Conservation (phyloP, 2,888 invertebrate species). For the Lordiphosa andalusiaca region DNA sequence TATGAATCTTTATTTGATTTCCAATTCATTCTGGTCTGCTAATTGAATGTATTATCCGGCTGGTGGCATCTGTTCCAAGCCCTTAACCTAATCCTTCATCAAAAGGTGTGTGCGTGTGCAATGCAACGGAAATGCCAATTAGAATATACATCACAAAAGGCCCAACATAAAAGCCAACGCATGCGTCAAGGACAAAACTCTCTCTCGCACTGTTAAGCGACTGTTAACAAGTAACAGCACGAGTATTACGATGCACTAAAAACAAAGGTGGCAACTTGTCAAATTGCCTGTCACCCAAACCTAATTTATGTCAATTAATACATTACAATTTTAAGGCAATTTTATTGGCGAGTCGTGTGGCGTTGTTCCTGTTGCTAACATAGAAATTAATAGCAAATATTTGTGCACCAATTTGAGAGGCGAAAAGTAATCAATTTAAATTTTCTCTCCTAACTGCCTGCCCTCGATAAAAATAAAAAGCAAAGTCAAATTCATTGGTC, state of each 20-base stretch:
- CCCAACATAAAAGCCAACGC: slow-evolving; percentile 41
- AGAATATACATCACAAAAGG: slow-evolving; percentile 67
- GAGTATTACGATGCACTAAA: slow-evolving; percentile 40
- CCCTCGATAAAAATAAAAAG: slow-evolving; percentile 44
- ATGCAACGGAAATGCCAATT: slow-evolving; percentile 62
- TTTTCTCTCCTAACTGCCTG: slow-evolving; percentile 10
- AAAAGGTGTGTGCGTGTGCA: slow-evolving; percentile 18
- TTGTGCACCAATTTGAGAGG: slow-evolving; percentile 59
- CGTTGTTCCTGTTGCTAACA: slow-evolving; percentile 1
- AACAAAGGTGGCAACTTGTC: slow-evolving; percentile 50
- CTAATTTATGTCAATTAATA: slow-evolving; percentile 70
- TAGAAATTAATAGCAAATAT: slow-evolving; percentile 69
- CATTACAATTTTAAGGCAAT: slow-evolving; percentile 51
- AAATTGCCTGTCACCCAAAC: slow-evolving; percentile 40
- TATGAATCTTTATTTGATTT: too few species aligned
- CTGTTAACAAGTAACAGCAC: slow-evolving; percentile 2
- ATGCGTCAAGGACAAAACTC: slow-evolving; percentile 3
- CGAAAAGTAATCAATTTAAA: slow-evolving; percentile 60
- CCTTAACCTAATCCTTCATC: slow-evolving; percentile 8
- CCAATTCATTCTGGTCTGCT: too few species aligned
- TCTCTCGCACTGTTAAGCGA: slow-evolving; percentile 23
- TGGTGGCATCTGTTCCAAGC: background rate
- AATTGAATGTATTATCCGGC: background rate
- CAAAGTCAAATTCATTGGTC: slow-evolving; percentile 41
- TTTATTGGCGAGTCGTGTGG: slow-evolving; percentile 13